Evolutionary conservation across 2,888 invertebrate genomes (phyloP), one percentile per base, ranked within the genome.

Genomic region (Hypena proboscidalis): DNA sequence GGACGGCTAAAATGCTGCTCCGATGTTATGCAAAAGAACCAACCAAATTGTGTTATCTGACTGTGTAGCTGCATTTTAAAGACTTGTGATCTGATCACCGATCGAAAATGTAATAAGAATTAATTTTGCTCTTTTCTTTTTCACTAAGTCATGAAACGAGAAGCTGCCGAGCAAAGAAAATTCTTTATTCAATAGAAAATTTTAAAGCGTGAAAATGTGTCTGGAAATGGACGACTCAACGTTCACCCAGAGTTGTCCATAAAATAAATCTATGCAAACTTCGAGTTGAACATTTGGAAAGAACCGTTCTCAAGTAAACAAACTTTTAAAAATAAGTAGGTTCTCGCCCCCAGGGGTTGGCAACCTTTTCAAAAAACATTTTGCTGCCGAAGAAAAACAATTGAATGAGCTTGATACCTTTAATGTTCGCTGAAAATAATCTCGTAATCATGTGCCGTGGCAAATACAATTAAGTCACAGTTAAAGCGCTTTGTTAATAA

Each of bases 1-100:
- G 69, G 71, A 70, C 62, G 63, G 64, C 82, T 87, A 85, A 87
- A 87, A 87, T 76, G 83, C 66, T 73, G 80, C 83, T 76, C 56
- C 65, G 62, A 56, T 58, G 66, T 69, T 68, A 76, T 69, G 72
- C 69, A 70, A 70, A 72, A 69, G 59, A 57, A 63, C 52, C 53
- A 53, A 54, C 47, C 47, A 66, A 70, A 67, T 66, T 62, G 52
- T 61, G 52, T 64, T 66, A 67, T 43, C 51, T 42, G 30, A 37
- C 38, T 30, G 48, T 53, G 41, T 53, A 54, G 70, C 66, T 59
- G 62, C 74, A 76, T 80, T 82, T 77, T 77, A 78, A 59, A 42
- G 50, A 46, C 58, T 51, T 25, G 54, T 41, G 27, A 41, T 38
- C 50, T 42, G 39, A 38, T 57, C 57, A 51, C 59, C 53, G 57